Percentiles rank a stretch among this genome's conserved stretches.
Evolutionary conservation across 64 coral and sea anemone genomes (phyloP).

Genomic region (Dendronephthya gigantea): DNA sequence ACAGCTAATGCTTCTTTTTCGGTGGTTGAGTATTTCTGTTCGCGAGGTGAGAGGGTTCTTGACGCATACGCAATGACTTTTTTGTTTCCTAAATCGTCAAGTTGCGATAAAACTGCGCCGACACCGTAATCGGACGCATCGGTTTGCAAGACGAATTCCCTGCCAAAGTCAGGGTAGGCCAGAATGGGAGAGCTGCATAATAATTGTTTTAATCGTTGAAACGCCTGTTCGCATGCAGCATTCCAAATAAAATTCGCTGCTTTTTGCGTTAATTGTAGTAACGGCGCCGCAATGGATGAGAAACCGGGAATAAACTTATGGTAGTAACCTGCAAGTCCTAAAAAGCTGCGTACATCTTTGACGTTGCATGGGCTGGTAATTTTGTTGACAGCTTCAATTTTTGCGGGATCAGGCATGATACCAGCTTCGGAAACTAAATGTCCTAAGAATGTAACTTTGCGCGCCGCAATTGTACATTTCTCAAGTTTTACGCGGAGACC

Average conservation of each 20-base stretch:
- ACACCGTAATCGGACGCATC: conserved; percentile 23
- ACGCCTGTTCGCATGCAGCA: neutral
- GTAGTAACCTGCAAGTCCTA: conserved; percentile 18
- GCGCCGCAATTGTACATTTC: neutral
- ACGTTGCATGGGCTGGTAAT: neutral
- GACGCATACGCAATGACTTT: conserved; percentile 19
- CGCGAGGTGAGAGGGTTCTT: conserved; percentile 16
- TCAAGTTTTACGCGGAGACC: neutral
- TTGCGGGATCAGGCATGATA: neutral
- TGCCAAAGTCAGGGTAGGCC: conserved; percentile 11
- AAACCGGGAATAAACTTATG: neutral
- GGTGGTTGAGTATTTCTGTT: conserved; percentile 29
- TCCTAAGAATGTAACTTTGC: conserved; percentile 4
- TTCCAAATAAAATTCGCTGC: neutral
- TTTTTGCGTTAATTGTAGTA: neutral
- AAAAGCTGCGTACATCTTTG: conserved; percentile 27
- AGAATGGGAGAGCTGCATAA: conserved; percentile 2
- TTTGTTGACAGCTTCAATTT: conserved; percentile 13
- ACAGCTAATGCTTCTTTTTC: conserved; percentile 31
- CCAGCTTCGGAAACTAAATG: conserved; percentile 23
- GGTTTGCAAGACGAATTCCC: conserved; percentile 18
- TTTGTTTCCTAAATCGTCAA: neutral
- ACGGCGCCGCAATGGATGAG: conserved; percentile 12
- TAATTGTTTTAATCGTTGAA: neutral
- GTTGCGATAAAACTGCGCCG: conserved; percentile 31